phyloP scores from a whole-genome alignment of 2,797 vertebrate species.

The Neopelma chrysocephalum region DNA sequence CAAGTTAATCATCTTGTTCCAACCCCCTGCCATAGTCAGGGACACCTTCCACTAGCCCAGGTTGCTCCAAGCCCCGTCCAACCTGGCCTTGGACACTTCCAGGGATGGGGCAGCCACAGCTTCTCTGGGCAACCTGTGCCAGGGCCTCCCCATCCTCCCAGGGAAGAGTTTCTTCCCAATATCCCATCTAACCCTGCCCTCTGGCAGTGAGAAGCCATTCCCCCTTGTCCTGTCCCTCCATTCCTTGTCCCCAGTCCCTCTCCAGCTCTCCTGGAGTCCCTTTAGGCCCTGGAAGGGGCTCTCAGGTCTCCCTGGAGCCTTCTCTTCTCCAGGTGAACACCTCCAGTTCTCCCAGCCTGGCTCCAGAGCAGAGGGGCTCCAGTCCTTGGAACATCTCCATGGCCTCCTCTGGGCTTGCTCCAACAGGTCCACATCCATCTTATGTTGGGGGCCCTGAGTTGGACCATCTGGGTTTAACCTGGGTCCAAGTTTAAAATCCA shows the following conservation, averaged over 20 bases:
- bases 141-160: fast-evolving
- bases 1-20: not conserved
- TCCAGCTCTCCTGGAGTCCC: not conserved
- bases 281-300: not conserved
- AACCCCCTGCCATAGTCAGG: not conserved
- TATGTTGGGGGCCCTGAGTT: not conserved
- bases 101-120: not conserved
- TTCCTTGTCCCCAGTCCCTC: not conserved
- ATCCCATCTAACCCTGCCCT: not conserved
- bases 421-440: not conserved
- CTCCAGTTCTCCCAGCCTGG: not conserved
- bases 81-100: fast-evolving
- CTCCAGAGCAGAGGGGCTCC: not conserved
- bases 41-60: fast-evolving
- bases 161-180: not conserved
- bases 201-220: not conserved
- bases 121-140: not conserved
- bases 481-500: not conserved
- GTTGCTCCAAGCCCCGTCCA: fast-evolving
- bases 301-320: not conserved
- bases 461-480: not conserved
- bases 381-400: not conserved
- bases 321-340: not conserved
- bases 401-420: not conserved
- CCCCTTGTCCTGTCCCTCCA: not conserved